These are phyloP conservation scores for Psephotus haematonotus DNA, from an alignment of 2,113 vertebrate species.

Conservation along the genomic window DNA sequence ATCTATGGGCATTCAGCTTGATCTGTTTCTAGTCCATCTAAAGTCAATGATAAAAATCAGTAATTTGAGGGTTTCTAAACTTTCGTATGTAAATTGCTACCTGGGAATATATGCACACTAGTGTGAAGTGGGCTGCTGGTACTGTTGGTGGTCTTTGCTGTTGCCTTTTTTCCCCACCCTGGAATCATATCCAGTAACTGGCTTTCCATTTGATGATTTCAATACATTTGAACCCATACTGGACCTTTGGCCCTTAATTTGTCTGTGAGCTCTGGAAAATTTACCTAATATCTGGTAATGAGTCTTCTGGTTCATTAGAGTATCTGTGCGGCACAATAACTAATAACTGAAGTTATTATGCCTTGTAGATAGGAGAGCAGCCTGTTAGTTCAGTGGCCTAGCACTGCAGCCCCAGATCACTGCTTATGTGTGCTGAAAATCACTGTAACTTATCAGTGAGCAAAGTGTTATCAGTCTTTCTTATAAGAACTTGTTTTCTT, in stretches of 20 bases:
- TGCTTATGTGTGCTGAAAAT: background rate
- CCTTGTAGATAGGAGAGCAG: background rate
- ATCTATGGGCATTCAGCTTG: background rate
- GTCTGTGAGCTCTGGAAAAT: background rate
- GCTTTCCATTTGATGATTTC: background rate
- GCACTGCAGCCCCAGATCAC: background rate
- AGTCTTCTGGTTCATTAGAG: background rate
- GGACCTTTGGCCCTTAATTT: background rate
- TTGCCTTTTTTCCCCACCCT: background rate
- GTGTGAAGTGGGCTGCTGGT: background rate
- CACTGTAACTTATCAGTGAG: background rate
- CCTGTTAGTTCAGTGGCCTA: background rate
- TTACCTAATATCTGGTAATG: background rate
- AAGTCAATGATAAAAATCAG: background rate
- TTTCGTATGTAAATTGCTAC: background rate
- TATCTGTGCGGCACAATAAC: background rate
- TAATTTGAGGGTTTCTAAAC: background rate
- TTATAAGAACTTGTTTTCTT: constrained; percentile 17
- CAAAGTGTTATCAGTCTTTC: background rate
- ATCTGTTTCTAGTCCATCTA: background rate
- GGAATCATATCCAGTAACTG: background rate
- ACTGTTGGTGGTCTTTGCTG: background rate
- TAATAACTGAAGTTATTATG: background rate
- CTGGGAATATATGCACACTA: background rate
- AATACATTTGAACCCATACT: background rate